These are phyloP conservation scores for Chlamydotis undulata DNA, from an alignment of 2,113 vertebrate species.

Conservation along the genomic window DNA sequence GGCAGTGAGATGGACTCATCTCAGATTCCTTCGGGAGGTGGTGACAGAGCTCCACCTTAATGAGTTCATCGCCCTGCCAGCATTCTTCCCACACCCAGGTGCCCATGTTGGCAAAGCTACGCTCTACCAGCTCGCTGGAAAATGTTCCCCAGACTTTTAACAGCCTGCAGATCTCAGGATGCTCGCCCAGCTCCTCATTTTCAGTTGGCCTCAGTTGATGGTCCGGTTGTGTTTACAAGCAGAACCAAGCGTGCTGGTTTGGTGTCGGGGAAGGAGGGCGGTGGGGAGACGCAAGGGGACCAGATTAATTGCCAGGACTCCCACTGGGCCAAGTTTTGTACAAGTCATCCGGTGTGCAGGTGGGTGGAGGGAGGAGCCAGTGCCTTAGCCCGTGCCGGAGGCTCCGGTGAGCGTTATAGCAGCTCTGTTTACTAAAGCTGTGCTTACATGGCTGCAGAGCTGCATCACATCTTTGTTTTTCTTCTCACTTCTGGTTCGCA, in stretches of 20 bases:
- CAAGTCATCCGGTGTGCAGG: constrained; percentile 4
- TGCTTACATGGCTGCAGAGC: constrained; percentile 13
- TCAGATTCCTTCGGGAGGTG: constrained; percentile 67
- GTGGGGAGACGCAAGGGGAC: neutral
- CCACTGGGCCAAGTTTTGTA: neutral
- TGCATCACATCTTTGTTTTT: constrained; percentile 44
- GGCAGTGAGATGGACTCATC: neutral
- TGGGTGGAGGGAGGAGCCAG: constrained; percentile 50
- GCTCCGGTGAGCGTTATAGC: constrained; percentile 21
- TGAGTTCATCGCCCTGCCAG: constrained; percentile 62
- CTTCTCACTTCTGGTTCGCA: neutral
- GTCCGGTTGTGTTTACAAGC: neutral
- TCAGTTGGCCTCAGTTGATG: neutral
- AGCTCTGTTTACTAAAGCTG: constrained; percentile 30
- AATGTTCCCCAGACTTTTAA: neutral
- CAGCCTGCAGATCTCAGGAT: neutral
- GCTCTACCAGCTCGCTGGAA: neutral
- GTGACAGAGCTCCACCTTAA: constrained; percentile 71
- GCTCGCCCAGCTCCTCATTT: neutral
- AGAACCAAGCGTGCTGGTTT: neutral
- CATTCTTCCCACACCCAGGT: constrained; percentile 63
- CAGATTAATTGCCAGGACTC: neutral
- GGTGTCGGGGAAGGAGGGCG: neutral
- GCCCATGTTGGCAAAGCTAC: constrained; percentile 19
- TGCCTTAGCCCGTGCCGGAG: neutral